Evolutionary conservation across 2,888 invertebrate species (phyloP).

Genomic region (Lysandra coridon): DNA sequence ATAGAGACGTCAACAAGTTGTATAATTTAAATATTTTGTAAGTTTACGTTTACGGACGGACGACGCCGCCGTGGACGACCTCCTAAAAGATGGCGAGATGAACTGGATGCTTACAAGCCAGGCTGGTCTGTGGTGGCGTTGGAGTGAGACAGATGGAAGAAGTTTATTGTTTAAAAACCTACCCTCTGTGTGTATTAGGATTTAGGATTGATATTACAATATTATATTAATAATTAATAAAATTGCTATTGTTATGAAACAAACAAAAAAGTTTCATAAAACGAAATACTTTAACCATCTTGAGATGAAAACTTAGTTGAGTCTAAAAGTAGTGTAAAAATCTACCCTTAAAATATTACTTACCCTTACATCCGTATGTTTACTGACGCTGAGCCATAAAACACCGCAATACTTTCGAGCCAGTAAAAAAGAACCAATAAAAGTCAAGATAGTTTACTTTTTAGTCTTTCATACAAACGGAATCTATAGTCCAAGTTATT

Average conservation of each 20-base stretch:
- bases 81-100: too few species aligned
- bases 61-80: too few species aligned
- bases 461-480: constrained; percentile 33
- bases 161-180: too few species aligned
- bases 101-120: too few species aligned
- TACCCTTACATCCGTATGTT: constrained; percentile 24
- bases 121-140: too few species aligned
- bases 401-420: constrained; percentile 18
- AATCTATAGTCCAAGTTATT: neutral
- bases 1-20: too few species aligned
- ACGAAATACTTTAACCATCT: neutral
- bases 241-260: neutral
- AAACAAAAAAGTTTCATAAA: neutral
- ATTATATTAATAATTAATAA: neutral
- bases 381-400: constrained; percentile 26
- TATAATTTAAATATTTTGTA: too few species aligned
- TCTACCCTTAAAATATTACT: constrained; percentile 21
- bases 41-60: too few species aligned
- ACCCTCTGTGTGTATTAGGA: too few species aligned
- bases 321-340: neutral
- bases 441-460: constrained; percentile 24
- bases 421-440: constrained; percentile 22
- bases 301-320: neutral
- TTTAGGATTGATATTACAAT: too few species aligned
- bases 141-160: too few species aligned